Conservation (phyloP, 2,113 vertebrate species). For the Zosterops pallidus region DNA sequence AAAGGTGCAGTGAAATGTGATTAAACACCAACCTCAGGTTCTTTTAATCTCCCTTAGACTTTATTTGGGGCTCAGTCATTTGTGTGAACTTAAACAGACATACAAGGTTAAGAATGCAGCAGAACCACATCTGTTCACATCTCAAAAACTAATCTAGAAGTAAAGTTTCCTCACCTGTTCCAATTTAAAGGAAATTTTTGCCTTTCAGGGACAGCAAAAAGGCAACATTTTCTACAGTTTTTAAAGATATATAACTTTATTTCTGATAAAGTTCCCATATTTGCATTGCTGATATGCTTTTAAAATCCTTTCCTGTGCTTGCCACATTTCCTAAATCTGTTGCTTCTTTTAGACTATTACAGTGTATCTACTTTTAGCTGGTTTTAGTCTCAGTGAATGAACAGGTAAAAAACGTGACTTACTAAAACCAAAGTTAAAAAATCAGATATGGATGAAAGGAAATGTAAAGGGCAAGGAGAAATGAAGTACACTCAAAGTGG, state of each 20-base stretch:
- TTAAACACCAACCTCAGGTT: not conserved
- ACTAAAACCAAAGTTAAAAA: not conserved
- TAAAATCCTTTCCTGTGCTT: not conserved
- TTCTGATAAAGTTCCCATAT: not conserved
- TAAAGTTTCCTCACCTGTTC: not conserved
- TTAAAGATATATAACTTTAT: not conserved
- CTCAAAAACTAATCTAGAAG: not conserved
- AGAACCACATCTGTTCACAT: not conserved
- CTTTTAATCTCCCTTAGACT: not conserved
- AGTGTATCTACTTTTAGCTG: not conserved
- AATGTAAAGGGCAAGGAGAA: not conserved
- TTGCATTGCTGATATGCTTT: not conserved
- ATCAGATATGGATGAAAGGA: not conserved
- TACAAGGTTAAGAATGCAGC: not conserved
- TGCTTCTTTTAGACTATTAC: not conserved
- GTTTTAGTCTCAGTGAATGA: not conserved
- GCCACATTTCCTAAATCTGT: not conserved
- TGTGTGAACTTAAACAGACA: not conserved
- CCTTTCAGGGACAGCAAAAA: not conserved
- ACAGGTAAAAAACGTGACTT: not conserved
- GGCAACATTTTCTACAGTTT: not conserved
- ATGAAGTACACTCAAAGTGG: not conserved
- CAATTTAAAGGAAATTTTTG: not conserved
- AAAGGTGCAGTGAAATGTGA: not conserved
- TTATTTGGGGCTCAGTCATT: not conserved